These are phyloP conservation scores for Peribatodes rhomboidaria DNA, from an alignment of 2,888 invertebrate species.

Conservation along the genomic window DNA sequence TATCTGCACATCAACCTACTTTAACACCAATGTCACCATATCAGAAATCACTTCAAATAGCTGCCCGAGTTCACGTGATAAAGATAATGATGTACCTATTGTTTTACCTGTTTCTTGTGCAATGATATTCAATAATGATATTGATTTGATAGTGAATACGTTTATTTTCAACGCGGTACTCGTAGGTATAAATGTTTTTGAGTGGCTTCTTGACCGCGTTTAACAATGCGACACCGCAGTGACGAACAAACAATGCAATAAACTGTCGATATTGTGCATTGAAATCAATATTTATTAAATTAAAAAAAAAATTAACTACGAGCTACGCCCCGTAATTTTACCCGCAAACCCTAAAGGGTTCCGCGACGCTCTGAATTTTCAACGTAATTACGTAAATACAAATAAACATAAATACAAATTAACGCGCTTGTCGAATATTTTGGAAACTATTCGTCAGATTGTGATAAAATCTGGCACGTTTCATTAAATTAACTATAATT, in stretches of 20 bases:
- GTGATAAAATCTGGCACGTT: no score
- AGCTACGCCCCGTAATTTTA: no score
- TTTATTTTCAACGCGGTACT: constrained; percentile 47
- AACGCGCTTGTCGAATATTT: no score
- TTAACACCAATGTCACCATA: constrained; percentile 23
- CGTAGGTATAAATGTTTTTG: constrained; percentile 23
- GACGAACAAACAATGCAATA: background rate
- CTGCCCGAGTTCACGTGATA: constrained; percentile 37
- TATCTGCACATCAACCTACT: constrained; percentile 31
- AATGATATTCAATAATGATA: constrained; percentile 40
- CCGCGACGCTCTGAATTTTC: no score
- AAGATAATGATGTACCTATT: constrained; percentile 8
- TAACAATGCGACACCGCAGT: constrained; percentile 25
- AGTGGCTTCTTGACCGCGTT: constrained; percentile 63
- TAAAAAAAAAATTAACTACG: no score
- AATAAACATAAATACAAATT: no score
- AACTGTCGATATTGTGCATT: background rate
- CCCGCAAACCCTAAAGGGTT: no score
- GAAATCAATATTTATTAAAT: background rate
- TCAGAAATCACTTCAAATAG: constrained; percentile 25
- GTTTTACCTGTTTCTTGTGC: constrained; percentile 30
- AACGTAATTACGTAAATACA: no score
- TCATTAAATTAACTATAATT: no score
- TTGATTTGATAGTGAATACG: constrained; percentile 43
- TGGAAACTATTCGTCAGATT: no score